phyloP scores from a whole-genome alignment of 2,797 vertebrate species.

The Spinus olivaceus region DNA sequence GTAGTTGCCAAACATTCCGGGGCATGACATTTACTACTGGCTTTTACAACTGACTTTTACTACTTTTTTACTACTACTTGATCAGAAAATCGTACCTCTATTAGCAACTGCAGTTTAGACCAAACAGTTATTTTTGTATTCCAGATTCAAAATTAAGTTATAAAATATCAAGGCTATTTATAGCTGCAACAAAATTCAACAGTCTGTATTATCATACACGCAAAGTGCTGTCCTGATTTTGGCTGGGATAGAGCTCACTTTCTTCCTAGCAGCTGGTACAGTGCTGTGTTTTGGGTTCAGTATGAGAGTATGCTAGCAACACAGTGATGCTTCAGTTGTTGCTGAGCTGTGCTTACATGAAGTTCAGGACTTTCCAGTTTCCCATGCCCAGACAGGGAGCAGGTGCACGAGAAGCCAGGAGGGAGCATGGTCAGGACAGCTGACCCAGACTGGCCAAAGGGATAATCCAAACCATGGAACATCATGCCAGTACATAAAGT shows the following conservation, averaged over 20 bases:
- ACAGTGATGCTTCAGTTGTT: not conserved
- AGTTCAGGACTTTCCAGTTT: not conserved
- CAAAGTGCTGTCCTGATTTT: not conserved
- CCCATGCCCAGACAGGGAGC: not conserved
- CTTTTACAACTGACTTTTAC: not conserved
- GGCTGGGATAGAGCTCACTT: not conserved
- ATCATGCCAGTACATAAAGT: too few species aligned
- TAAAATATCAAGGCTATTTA: not conserved
- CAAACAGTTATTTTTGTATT: not conserved
- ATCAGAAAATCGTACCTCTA: not conserved
- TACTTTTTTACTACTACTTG: not conserved
- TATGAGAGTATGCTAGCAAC: too few species aligned
- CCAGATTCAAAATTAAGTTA: not conserved
- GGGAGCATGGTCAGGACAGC: not conserved
- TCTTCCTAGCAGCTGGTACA: not conserved
- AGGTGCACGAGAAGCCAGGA: not conserved
- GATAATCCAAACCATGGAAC: rapidly evolving
- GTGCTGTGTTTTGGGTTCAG: not conserved
- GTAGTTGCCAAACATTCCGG: not conserved
- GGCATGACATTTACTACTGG: not conserved
- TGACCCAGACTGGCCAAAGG: not conserved
- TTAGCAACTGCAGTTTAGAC: not conserved
- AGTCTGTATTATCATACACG: not conserved
- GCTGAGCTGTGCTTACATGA: not conserved
- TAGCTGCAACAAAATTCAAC: not conserved